These are phyloP conservation scores for Bombus pascuorum DNA, from an alignment of 1,140 invertebrate species.

Conservation along the genomic window DNA sequence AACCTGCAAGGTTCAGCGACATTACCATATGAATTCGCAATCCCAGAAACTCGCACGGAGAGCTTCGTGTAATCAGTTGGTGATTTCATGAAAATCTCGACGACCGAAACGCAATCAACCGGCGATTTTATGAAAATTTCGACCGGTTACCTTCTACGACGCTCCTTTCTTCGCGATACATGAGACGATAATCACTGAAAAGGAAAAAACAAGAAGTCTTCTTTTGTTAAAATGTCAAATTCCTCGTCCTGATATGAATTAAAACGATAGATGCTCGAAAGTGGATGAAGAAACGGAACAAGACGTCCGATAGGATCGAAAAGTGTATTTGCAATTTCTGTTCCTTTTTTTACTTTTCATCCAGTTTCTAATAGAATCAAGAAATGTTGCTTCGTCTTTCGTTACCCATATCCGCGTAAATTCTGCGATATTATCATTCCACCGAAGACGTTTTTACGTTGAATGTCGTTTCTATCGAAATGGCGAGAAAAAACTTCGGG, in stretches of 20 bases:
- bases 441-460: not conserved
- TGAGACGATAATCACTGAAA: constrained; percentile 16
- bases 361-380: too few species aligned
- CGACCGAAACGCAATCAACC: constrained; percentile 43
- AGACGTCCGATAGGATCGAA: too few species aligned
- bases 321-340: too few species aligned
- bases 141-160: constrained; percentile 3
- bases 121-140: constrained; percentile 34
- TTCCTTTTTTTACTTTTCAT: too few species aligned
- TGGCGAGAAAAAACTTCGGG: constrained; percentile 17
- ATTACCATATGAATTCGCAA: constrained; percentile 69
- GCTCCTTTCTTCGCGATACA: constrained; percentile 30
- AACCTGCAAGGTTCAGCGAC: constrained; percentile 43
- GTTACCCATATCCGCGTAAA: constrained; percentile 7
- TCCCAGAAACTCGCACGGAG: constrained; percentile 48
- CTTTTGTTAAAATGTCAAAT: too few species aligned
- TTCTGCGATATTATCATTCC: constrained; percentile 6
- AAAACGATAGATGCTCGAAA: not conserved
- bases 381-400: not conserved
- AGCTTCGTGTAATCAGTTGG: constrained; percentile 61
- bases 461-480: constrained; percentile 5
- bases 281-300: too few species aligned
- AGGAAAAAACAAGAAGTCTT: too few species aligned
- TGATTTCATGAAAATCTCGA: constrained; percentile 63
- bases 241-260: not conserved